These are phyloP conservation scores for Mormoops blainvillei DNA, from an alignment of 2,113 vertebrate genomes.

Conservation along the genomic window DNA sequence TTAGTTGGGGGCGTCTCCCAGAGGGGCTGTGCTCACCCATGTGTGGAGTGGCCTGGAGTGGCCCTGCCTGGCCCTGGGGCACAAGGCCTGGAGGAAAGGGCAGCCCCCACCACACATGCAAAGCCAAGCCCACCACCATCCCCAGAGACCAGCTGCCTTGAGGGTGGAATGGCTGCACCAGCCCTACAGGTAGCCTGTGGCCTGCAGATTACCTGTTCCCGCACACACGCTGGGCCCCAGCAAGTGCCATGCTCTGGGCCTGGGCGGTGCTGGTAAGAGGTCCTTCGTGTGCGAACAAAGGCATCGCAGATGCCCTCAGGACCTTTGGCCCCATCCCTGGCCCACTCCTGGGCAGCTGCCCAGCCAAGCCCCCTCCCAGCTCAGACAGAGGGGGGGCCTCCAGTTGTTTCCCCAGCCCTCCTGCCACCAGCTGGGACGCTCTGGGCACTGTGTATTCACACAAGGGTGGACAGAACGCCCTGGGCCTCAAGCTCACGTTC, in stretches of 20 bases:
- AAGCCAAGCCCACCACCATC: conserved; percentile 10
- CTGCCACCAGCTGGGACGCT: neutral
- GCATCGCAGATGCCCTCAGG: conserved; percentile 59
- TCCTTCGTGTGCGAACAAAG: conserved; percentile 87
- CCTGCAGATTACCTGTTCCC: conserved; percentile 85
- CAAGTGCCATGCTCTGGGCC: conserved; percentile 84
- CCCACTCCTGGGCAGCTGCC: neutral
- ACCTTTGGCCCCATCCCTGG: neutral
- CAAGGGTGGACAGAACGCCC: accelerated
- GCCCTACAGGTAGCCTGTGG: neutral
- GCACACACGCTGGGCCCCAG: conserved; percentile 70
- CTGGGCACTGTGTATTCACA: neutral
- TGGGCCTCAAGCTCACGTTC: neutral
- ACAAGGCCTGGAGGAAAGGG: neutral
- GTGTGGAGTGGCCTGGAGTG: neutral
- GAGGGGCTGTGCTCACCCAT: neutral
- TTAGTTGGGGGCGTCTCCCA: neutral
- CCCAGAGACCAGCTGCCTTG: neutral
- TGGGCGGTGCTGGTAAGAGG: conserved; percentile 88
- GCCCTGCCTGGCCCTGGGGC: neutral
- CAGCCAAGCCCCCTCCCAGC: neutral
- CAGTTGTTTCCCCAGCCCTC: neutral
- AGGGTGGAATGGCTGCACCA: neutral
- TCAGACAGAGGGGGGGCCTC: neutral
- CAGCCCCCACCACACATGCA: neutral